These are phyloP conservation scores for Jordanella pulchra DNA, from an alignment of 2,797 vertebrate genomes.

Conservation along the genomic window DNA sequence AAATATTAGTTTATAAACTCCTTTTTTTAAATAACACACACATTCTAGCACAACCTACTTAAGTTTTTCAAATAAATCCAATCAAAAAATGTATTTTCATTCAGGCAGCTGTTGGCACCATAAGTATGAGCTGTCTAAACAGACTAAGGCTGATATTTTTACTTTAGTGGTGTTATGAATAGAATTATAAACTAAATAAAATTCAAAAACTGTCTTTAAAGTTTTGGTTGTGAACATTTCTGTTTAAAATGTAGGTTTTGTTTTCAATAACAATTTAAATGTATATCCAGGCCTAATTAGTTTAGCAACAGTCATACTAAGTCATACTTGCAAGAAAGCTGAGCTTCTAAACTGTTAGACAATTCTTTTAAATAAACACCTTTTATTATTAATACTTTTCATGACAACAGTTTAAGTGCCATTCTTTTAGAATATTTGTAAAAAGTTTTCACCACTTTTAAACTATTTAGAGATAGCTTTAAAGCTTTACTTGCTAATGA, in stretches of 20 bases:
- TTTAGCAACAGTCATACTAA: not conserved
- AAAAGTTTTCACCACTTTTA: not conserved
- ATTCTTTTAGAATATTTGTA: not conserved
- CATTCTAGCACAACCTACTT: not conserved
- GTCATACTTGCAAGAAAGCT: not conserved
- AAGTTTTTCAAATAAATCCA: not conserved
- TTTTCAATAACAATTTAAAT: not conserved
- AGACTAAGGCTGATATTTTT: not conserved
- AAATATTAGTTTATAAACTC: not conserved
- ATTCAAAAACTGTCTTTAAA: too few species aligned
- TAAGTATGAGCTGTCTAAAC: not conserved
- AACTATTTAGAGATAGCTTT: not conserved
- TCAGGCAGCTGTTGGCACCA: not conserved
- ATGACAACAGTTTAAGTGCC: not conserved
- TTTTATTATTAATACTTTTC: not conserved
- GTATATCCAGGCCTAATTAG: not conserved
- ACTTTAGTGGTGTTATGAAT: not conserved
- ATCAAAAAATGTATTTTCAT: not conserved
- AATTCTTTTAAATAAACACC: not conserved
- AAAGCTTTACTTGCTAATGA: not conserved
- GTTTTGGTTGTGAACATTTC: not conserved
- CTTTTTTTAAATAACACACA: not conserved
- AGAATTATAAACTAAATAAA: not conserved
- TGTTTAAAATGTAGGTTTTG: not conserved
- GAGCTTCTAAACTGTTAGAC: not conserved